Base-by-base conservation (phyloP, 2,888 invertebrate genomes). In the Salticus scenicus region DNA sequence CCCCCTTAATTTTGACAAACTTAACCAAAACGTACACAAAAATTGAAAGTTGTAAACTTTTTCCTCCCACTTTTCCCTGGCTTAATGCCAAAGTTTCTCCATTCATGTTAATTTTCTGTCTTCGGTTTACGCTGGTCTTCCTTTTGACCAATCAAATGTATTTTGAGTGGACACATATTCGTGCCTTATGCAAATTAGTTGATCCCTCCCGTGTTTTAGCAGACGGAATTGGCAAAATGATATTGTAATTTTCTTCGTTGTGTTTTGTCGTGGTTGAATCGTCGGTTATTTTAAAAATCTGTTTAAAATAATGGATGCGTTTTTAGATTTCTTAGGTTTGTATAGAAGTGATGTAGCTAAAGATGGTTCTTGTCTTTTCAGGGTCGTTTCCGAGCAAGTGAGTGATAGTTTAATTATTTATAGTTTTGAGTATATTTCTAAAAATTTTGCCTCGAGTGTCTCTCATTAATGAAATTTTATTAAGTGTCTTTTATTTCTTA, bases 271-370 rank as follows among this genome's bases (percentile, higher is more conserved):
- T 4, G 81, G 17, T 63, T 57, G 47, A 47, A 57, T 7, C n/a
- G n/a, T n/a, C n/a, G 24, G 5, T 57, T 57, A 20, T 82, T 67
- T 82, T 82, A 76, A 76, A 64, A 82, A 66, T 63, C 63, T 7
- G 70, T 33, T 57, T 67, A 24, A 69, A 64, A 74, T 14, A 76
- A 90, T 94, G 74, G 96, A 97, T 91, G 94, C 94, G 89, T 96
- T 95, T 94, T 92, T 97, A 89, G 95, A 95, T 89, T 93, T 94
- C 88, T 93, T 95, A 91, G 95, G 95, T 57, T 94, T 94, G 90
- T 96, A 95, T 91, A 93, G 97, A 89, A 98, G 98, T 92, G 95
- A 96, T 90, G 95, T 95, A 24, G 96, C 97, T 76, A 94, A 95
- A 90, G 97, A 98, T 92, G 95, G 96, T 74, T 96, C 96, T 86